Evolutionary conservation across 2,888 invertebrate genomes (phyloP), one percentile per base, ranked within the genome.

Genomic region (Macaria notata): DNA sequence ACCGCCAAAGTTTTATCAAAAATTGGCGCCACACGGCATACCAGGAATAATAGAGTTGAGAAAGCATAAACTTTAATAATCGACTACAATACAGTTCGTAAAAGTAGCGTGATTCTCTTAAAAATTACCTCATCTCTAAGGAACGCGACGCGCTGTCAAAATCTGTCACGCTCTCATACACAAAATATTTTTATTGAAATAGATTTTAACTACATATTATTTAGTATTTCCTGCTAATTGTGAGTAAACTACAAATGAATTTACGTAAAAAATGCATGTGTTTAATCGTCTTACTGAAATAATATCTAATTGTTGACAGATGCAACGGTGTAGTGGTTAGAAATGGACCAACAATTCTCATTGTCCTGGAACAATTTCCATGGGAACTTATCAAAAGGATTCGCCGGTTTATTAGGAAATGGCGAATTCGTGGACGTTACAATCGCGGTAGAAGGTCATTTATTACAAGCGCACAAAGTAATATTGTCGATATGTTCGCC

Each of bases 301-400:
- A 36, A 48, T 4, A 3, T 9, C 31, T 44, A 64, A 64, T 52
- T 48, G 49, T 47, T 76, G 78, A 47, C 72, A 85, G 78, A 84
- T 83, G 84, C 75, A 67, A 75, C 70, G 56, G 62, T 71, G 71
- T 70, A 76, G 73, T 75, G 76, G 70, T 88, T 92, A 86, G 79
- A 88, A 80, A 93, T 93, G 91, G 93, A 93, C 80, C 93, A 94
- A 85, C 94, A 94, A 83, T 94, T 94, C 79, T 94, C 94, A 79
- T 90, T 95, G 82, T 93, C 94, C 79, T 95, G 95, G 95, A 94
- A 94, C 79, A 94, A 94, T 86, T 94, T 94, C 91, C 94, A 94
- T 84, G 93, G 93, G 64, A 95, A 94, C 78, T 90, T 95, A 72
- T 93, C 94, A 70, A 92, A 93, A 76, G 94, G 94, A 59, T 94